A percentile compares a stretch with the other conserved stretches of the same genome.
Evolutionary conservation across 2,797 vertebrate species (phyloP).

Genomic region (Otolemur crassicaudatus): DNA sequence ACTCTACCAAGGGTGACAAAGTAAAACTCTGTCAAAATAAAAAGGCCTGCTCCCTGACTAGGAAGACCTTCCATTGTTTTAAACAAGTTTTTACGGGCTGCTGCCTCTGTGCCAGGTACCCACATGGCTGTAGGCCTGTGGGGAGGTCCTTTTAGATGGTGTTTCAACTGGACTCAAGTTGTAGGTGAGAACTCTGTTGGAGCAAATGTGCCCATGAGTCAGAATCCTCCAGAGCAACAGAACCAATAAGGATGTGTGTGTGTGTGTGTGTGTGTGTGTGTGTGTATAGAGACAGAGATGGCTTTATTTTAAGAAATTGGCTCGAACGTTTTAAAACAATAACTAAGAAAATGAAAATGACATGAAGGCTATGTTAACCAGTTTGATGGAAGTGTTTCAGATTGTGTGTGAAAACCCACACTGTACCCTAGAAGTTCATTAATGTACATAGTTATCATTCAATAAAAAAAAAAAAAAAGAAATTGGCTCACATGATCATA

Average conservation of each 20-base stretch:
- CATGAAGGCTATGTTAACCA: too few species aligned
- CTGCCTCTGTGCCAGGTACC: not conserved
- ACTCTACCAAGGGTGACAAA: too few species aligned
- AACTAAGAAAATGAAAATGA: too few species aligned
- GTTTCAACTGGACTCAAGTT: not conserved
- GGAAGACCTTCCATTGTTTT: not conserved
- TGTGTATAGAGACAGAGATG: not conserved
- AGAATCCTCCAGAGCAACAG: not conserved
- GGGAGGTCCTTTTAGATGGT: not conserved
- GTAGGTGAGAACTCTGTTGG: not conserved
- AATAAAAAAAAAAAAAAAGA: too few species aligned
- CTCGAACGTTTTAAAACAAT: too few species aligned
- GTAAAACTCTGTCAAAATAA: too few species aligned
- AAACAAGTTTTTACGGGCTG: not conserved
- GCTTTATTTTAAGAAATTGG: not conserved
- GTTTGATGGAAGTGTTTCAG: too few species aligned
- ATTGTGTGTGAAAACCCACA: too few species aligned
- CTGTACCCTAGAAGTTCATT: too few species aligned
- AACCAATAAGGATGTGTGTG: not conserved
- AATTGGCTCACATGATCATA: not conserved
- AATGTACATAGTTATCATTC: too few species aligned
- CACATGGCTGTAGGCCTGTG: accelerated
- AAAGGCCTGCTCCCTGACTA: not conserved
- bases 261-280: not conserved
- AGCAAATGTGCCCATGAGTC: not conserved